These are phyloP conservation scores for Jacana jacana DNA, from an alignment of 2,113 vertebrate species.

Conservation along the genomic window DNA sequence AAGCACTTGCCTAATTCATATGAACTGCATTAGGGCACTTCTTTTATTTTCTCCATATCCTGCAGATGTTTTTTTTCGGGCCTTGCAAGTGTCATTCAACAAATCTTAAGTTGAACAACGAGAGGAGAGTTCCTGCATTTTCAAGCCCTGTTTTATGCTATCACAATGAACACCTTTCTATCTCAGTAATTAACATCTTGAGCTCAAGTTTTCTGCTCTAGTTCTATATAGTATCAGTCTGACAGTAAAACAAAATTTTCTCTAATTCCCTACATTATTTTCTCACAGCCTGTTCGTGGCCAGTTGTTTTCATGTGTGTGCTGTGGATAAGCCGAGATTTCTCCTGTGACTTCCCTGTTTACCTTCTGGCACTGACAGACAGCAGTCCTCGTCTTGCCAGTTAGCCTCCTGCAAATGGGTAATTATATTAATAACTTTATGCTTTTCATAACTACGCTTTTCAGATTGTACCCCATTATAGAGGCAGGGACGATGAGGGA, in stretches of 20 bases:
- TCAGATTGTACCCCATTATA: neutral
- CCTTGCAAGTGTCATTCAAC: neutral
- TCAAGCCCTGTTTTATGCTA: neutral
- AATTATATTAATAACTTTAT: neutral
- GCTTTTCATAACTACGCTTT: neutral
- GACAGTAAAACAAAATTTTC: neutral
- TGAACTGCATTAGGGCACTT: neutral
- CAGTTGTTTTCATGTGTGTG: neutral
- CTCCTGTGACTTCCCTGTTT: neutral
- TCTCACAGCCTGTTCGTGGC: neutral
- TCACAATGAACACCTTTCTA: neutral
- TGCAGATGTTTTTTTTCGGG: neutral
- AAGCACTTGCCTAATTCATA: neutral
- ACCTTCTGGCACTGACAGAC: neutral
- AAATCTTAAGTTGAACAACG: neutral
- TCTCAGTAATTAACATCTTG: neutral
- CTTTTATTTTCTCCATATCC: neutral
- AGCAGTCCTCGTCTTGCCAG: neutral
- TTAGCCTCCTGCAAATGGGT: neutral
- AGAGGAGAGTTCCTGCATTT: neutral
- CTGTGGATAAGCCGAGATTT: neutral
- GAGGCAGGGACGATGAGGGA: neutral
- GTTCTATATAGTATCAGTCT: neutral
- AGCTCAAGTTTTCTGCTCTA: neutral
- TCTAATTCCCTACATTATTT: neutral